Evolutionary conservation across 2,113 vertebrate species (phyloP).

Genomic region (Brachionichthys hirsutus): DNA sequence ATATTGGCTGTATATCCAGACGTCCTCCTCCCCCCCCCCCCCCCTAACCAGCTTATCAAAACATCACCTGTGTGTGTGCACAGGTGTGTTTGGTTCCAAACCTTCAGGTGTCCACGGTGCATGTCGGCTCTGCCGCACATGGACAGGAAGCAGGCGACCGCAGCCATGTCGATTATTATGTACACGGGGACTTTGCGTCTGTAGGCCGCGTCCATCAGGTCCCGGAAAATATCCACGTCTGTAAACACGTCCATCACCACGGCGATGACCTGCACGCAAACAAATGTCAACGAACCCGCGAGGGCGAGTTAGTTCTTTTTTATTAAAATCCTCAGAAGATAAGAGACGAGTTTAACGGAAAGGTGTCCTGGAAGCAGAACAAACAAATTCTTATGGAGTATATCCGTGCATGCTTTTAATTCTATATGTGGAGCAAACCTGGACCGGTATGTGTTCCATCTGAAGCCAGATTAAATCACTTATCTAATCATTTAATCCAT

Average conservation of each 20-base stretch:
- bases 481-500: too few species aligned
- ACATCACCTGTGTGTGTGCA: conserved; percentile 26
- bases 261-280: conserved; percentile 83
- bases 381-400: too few species aligned
- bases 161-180: conserved; percentile 88
- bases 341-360: neutral
- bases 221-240: conserved; percentile 95
- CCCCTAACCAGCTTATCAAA: conserved; percentile 35
- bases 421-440: too few species aligned
- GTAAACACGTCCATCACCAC: conserved; percentile 98
- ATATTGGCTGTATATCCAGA: too few species aligned
- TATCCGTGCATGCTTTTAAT: too few species aligned
- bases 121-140: conserved; percentile 94
- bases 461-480: too few species aligned
- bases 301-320: conserved; percentile 10
- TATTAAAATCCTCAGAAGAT: neutral
- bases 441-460: too few species aligned
- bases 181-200: conserved; percentile 92
- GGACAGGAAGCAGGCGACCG: conserved; percentile 87
- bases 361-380: too few species aligned
- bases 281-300: conserved; percentile 34
- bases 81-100: conserved; percentile 48
- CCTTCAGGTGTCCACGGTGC: conserved; percentile 94
- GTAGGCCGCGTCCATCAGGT: conserved; percentile 88
- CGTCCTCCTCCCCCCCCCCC: neutral